phyloP scores from a whole-genome alignment of 2,113 vertebrate species.

The Delphinapterus leucas region DNA sequence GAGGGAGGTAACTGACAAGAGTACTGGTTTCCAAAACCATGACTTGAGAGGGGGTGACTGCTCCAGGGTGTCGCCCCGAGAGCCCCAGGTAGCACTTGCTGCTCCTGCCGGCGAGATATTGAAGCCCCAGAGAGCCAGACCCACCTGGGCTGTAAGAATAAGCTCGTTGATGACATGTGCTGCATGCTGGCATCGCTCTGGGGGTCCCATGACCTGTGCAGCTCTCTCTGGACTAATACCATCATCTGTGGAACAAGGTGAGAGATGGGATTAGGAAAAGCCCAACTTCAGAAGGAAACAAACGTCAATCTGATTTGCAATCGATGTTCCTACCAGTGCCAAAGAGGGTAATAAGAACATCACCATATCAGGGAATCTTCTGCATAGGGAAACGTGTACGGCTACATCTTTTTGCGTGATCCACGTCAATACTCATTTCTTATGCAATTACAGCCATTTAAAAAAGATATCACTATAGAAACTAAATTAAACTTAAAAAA shows the following conservation, averaged over 20 bases:
- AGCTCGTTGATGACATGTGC: conserved; percentile 97
- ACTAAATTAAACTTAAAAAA: not conserved
- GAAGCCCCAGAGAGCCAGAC: not conserved
- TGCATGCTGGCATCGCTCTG: conserved; percentile 95
- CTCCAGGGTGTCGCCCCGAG: not conserved
- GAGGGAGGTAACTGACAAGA: not conserved
- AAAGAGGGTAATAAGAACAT: not conserved
- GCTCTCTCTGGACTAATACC: conserved; percentile 95
- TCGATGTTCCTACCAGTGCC: not conserved
- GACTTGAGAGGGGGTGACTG: not conserved
- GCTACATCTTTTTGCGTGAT: too few relatives aligned
- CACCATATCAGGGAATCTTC: too few relatives aligned
- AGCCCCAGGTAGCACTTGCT: rapidly evolving
- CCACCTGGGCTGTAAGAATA: conserved; percentile 96
- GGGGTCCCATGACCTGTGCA: conserved; percentile 97
- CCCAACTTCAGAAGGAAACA: not conserved
- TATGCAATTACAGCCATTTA: not conserved
- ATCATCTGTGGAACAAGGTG: conserved; percentile 88
- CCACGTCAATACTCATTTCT: too few relatives aligned
- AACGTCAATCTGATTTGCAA: not conserved
- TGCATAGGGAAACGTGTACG: rapidly evolving
- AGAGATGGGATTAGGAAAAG: conserved; percentile 31
- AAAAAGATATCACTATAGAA: not conserved
- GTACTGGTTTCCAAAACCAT: not conserved
- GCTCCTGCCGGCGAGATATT: rapidly evolving